Base-by-base conservation (phyloP, 1,140 invertebrate species). In the Pygmarrhopalites habei region DNA sequence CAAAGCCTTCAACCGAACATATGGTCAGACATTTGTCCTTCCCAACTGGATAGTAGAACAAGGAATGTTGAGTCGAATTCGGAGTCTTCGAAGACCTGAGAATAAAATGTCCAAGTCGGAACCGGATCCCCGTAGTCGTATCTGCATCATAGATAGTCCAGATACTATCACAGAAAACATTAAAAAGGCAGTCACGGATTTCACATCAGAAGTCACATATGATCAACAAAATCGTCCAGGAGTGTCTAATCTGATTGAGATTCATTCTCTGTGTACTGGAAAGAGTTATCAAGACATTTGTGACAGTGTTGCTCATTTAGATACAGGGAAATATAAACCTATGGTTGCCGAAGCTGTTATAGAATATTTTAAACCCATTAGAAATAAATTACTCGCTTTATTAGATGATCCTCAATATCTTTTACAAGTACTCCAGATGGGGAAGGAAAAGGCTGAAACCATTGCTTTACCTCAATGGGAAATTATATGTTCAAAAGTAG, bases 61-160 rank as follows among this genome's bases (percentile, higher is more conserved):
- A 7, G 71, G 73, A 23, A 46, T 72, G 19, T 65, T 65, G 25
- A 62, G 70, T 30, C 79, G 89, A 43, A 78, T 96, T 21, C 83
- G 84, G 72, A 95, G 89, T 74, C 76, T 97, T 17, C 79, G 89
- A 39, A 84, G 94, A 72, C 90, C 95, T 0, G 72, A 73, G 0
- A 88, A 89, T 72, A 99, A 99, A 80, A 99, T 99, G 96, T 98
- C 95, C 5, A 99, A 99, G 79, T 98, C 95, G 0, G 88, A 94
- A 69, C 66, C 77, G 0, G 85, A 92, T 79, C 71, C 79, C 0
- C 88, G 85, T 72, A 86, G 86, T 64, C 79, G 87, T 58, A 89
- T 99, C 51, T 81, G 88, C 57, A 74, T 98, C 1, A 85, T 78
- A 23, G 95, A 99, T 76, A 72, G 81, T 1, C 84, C 89, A 0